Evolutionary conservation across 2,797 vertebrate genomes (phyloP).

Genomic region (Limosa lapponica): DNA sequence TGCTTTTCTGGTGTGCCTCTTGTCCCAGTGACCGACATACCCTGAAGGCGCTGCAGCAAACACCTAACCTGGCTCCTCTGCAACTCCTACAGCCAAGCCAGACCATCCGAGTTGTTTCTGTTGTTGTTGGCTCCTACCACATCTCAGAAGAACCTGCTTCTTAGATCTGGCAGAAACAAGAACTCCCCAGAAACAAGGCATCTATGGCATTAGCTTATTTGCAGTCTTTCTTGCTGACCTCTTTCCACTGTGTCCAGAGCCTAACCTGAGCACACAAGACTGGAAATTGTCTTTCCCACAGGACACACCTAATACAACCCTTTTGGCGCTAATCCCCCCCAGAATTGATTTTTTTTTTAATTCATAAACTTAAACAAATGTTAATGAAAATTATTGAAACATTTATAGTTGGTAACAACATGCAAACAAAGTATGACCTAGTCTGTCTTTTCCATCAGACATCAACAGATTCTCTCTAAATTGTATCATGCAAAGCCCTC

Average conservation of each 20-base stretch:
- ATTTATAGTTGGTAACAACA: neutral
- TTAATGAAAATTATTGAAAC: neutral
- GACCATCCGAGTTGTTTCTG: neutral
- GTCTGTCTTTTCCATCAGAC: neutral
- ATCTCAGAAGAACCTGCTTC: neutral
- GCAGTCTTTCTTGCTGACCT: neutral
- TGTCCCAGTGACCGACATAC: neutral
- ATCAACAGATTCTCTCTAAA: neutral
- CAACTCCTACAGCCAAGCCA: neutral
- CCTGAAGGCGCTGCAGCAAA: neutral
- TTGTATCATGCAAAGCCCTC: neutral
- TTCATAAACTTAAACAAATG: neutral
- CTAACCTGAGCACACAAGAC: neutral
- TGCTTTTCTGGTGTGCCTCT: neutral
- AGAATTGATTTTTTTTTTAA: rapidly evolving
- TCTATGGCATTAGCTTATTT: neutral
- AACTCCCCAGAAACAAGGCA: neutral
- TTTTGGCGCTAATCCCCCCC: neutral
- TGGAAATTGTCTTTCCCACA: neutral
- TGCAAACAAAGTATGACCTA: neutral
- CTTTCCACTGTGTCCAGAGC: neutral
- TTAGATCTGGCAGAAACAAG: neutral
- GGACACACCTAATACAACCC: neutral
- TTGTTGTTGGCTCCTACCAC: neutral
- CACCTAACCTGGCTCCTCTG: neutral